Base-by-base conservation (phyloP, 2,888 invertebrate species). In the Aleiodes testaceus region DNA sequence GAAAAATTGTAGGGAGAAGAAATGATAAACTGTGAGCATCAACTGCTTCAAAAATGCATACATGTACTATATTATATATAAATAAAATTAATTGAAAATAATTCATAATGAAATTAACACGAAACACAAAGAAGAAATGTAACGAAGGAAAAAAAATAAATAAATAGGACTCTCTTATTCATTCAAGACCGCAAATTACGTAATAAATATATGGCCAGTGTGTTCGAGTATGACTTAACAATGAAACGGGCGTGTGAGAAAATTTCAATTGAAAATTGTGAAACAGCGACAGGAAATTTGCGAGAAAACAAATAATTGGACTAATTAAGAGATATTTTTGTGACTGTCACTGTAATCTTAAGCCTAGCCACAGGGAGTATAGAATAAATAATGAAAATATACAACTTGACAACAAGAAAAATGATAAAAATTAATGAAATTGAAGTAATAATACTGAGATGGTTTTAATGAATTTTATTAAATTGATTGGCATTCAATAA, bases 321-420 rank as follows among this genome's bases (percentile, higher is more conserved):
- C n/a, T 18, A 66, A 14, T 22, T 36, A n/a, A 61, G 61, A 30
- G 47, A 69, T 69, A 69, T 69, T 69, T 69, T 69, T 69, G 61
- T 69, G 69, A 69, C 52, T 63, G 61, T 69, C 63, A 50, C 63
- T 63, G 63, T 63, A 63, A 63, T 69, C 7, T 49, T 52, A 61
- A 55, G 44, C 18, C 14, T 55, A 53, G 36, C 65, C 30, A 72
- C 47, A 55, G 9, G 16, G n/a, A 53, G 70, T 59, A 70, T 70
- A 68, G 65, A 52, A 71, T 66, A 75, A 75, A 73, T 69, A 70
- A 63, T 18, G 44, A 63, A 64, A 47, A 49, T 42, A 59, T 45
- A 67, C 53, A 70, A 14, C n/a, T 30, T 49, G 9, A 22, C 49
- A 67, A 69, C 44, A 12, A 5, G 61, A 49, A 59, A 45, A 16